Conservation (phyloP, 2,888 invertebrate species). For the Melikaiella ostensackeni region DNA sequence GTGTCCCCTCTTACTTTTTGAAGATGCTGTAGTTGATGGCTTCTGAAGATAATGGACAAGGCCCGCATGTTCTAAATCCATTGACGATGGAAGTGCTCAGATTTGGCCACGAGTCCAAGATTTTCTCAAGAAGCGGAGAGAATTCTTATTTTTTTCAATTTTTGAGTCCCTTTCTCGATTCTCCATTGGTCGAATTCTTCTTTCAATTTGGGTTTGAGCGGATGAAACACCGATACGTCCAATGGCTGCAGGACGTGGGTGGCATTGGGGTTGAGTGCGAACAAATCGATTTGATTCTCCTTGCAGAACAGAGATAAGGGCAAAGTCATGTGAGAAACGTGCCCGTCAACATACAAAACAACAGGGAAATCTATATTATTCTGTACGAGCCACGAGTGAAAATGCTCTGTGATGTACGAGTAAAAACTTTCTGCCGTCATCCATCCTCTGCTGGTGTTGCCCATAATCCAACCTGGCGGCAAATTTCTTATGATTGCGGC, state of each 20-base stretch:
- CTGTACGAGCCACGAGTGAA: slow-evolving; percentile 55
- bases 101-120: slow-evolving; percentile 43
- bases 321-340: slow-evolving; percentile 55
- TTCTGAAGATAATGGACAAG: slow-evolving; percentile 35
- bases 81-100: slow-evolving; percentile 38
- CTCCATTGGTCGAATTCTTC: slow-evolving; percentile 41
- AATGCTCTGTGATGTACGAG: slow-evolving; percentile 55
- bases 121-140: slow-evolving; percentile 42
- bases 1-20: too few relatives aligned
- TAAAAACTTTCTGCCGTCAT: slow-evolving; percentile 58
- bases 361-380: slow-evolving; percentile 54
- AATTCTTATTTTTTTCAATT: slow-evolving; percentile 46
- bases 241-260: slow-evolving; percentile 39
- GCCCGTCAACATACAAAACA: slow-evolving; percentile 61
- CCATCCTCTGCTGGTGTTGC: slow-evolving; percentile 58
- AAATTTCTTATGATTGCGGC: too few relatives aligned
- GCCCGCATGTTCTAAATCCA: slow-evolving; percentile 42
- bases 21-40: slow-evolving; percentile 20
- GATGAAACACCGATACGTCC: slow-evolving; percentile 42
- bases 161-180: slow-evolving; percentile 26
- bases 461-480: slow-evolving; percentile 48
- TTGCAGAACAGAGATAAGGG: slow-evolving; percentile 32
- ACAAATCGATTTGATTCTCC: slow-evolving; percentile 31
- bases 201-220: slow-evolving; percentile 44
- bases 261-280: slow-evolving; percentile 41